Evolutionary conservation across 2,888 invertebrate species (phyloP), one percentile per base, ranked within the genome.

Genomic region (Euplagia quadripunctaria): DNA sequence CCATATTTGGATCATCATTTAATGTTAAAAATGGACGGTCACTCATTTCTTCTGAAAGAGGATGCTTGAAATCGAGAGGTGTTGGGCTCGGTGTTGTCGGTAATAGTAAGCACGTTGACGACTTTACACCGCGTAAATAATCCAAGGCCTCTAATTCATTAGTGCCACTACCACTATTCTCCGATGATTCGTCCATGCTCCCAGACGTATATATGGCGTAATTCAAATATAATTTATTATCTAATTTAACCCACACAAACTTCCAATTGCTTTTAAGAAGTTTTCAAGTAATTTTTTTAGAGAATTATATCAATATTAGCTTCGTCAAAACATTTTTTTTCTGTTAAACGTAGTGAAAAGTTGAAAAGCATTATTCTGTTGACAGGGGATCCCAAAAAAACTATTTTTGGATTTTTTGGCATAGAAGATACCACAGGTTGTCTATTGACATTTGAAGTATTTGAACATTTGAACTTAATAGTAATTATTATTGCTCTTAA

Each of bases 21-120:
- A 95, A 82, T 51, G 89, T 86, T 76, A 95, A 83, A 83, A 96
- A 96, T 64, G 95, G 94, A 66, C 89, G 95, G 79, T 96, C 96
- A 79, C 83, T 91, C 84, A 94, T 94, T 87, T 95, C 96, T 73
- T 96, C 96, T 9, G 96, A 96, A 0, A 97, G 89, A 43, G 97
- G 97, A 88, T 97, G 97, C 73, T 96, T 96, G 80, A 96, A 96
- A 72, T 96, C 96, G 68, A 96, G 89, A 16, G 96, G 95, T n/a
- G 97, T 96, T 0, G 97, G 97, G 68, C 96, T 96, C 9, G 97
- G 97, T 49, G 97, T 97, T 66, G 91, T 90, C 41, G 96, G 94
- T 63, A 97, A 88, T 63, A 97, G 92, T 64, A 97, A 96, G 87
- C 97, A 97, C 82, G 97, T 97, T 69, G 97, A 97, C 1, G 97